Conservation (phyloP, 2,888 invertebrate species). For the Ellobium chinense region DNA sequence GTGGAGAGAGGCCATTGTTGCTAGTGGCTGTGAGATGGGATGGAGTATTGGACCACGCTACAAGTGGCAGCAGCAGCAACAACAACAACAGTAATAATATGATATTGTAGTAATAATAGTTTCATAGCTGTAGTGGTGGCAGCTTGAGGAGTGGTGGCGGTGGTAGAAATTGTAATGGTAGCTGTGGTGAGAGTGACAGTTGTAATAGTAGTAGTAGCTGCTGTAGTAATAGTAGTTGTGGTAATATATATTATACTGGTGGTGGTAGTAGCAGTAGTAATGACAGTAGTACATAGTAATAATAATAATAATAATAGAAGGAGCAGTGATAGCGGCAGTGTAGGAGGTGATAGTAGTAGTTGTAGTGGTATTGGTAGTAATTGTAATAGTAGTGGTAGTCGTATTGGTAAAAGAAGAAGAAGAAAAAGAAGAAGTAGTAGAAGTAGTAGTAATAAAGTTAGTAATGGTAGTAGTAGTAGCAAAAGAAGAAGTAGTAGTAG, state of each 20-base stretch:
- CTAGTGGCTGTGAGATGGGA: too few relatives aligned
- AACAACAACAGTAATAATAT: too few relatives aligned
- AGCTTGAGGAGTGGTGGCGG: too few relatives aligned
- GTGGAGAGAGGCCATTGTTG: too few relatives aligned
- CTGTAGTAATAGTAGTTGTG: not conserved
- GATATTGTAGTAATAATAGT: too few relatives aligned
- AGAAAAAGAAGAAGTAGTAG: not conserved
- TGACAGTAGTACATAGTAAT: not conserved
- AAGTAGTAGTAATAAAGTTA: not conserved
- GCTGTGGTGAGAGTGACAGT: too few relatives aligned
- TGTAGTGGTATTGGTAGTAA: not conserved
- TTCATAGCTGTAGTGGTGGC: too few relatives aligned
- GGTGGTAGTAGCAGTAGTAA: not conserved
- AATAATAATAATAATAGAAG: not conserved
- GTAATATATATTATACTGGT: not conserved
- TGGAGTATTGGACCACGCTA: too few relatives aligned
- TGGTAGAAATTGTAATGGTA: too few relatives aligned
- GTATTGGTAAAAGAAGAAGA: not conserved
- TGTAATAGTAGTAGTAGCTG: not conserved
- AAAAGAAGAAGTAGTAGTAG: not conserved
- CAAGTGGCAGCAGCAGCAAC: too few relatives aligned
- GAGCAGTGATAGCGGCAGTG: not conserved
- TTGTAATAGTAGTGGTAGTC: not conserved
- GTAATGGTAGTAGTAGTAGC: not conserved
- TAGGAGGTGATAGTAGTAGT: not conserved